phyloP scores from a whole-genome alignment of 2,797 vertebrate species.

The Nothura maculosa region DNA sequence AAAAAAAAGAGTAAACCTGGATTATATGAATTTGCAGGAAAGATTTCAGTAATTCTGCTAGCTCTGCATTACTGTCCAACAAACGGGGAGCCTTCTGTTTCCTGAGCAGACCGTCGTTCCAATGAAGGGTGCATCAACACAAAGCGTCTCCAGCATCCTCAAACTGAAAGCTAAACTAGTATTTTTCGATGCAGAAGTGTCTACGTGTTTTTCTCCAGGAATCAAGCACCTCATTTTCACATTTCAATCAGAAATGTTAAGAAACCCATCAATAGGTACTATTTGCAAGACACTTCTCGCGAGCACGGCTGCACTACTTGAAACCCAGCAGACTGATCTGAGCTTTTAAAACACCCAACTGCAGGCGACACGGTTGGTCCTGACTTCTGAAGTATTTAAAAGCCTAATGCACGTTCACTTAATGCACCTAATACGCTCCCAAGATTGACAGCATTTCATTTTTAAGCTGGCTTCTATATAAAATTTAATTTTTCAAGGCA shows the following conservation, averaged over 20 bases:
- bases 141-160: background rate
- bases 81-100: background rate
- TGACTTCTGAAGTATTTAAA: slow-evolving; percentile 60
- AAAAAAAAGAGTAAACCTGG: background rate
- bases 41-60: background rate
- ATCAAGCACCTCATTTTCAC: background rate
- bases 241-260: background rate
- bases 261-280: background rate
- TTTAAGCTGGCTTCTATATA: slow-evolving; percentile 37
- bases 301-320: background rate
- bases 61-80: background rate
- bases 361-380: background rate
- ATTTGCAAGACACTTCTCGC: background rate
- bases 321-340: background rate
- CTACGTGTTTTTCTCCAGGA: background rate
- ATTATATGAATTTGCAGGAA: background rate
- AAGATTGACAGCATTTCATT: slow-evolving; percentile 64
- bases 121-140: background rate
- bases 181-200: background rate
- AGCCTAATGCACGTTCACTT: background rate
- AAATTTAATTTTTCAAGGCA: slow-evolving; percentile 72
- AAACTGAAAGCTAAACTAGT: background rate
- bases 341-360: background rate
- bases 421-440: slow-evolving; percentile 54
- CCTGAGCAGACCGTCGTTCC: background rate